phyloP scores from a whole-genome alignment of 2,888 invertebrate genomes.

The Macaria notata region DNA sequence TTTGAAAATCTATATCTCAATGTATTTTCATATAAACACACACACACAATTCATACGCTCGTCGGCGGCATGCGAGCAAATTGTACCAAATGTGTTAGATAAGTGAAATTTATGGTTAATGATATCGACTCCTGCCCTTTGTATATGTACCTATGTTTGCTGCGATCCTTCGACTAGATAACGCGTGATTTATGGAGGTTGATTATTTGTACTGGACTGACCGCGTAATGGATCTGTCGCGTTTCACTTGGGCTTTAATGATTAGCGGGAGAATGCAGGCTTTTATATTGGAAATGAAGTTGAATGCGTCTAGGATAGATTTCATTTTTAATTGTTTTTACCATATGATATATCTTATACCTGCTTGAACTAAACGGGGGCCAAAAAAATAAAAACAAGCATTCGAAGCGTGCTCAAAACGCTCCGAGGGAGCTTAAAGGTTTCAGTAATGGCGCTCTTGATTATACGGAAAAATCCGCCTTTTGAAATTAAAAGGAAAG shows the following conservation, averaged over 20 bases:
- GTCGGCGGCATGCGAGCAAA: constrained; percentile 52
- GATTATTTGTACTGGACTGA: constrained; percentile 59
- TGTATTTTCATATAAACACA: constrained; percentile 24
- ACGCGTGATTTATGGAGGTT: constrained; percentile 57
- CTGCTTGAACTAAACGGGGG: constrained; percentile 4
- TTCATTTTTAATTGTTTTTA: too few species aligned
- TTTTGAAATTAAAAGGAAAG: constrained; percentile 9
- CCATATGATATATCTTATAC: too few species aligned
- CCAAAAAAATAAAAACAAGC: constrained; percentile 15
- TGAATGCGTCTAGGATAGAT: too few species aligned
- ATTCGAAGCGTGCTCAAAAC: constrained; percentile 18
- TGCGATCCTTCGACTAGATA: constrained; percentile 63
- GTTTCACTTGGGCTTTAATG: constrained; percentile 32
- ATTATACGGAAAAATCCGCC: constrained; percentile 17
- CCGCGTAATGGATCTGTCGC: constrained; percentile 49
- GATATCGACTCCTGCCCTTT: constrained; percentile 70
- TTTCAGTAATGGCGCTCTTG: constrained; percentile 14
- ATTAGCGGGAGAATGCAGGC: constrained; percentile 5
- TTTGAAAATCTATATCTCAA: too few species aligned
- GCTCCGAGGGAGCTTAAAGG: constrained; percentile 21
- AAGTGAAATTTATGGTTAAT: constrained; percentile 74
- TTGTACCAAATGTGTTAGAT: constrained; percentile 67
- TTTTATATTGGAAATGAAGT: too few species aligned
- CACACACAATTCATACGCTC: constrained; percentile 23
- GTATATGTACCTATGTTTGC: constrained; percentile 67